Percentiles rank a stretch among this genome's conserved stretches.
These are phyloP conservation scores for Cerastis rubricosa DNA, from an alignment of 2,888 invertebrate genomes.

Conservation along the genomic window DNA sequence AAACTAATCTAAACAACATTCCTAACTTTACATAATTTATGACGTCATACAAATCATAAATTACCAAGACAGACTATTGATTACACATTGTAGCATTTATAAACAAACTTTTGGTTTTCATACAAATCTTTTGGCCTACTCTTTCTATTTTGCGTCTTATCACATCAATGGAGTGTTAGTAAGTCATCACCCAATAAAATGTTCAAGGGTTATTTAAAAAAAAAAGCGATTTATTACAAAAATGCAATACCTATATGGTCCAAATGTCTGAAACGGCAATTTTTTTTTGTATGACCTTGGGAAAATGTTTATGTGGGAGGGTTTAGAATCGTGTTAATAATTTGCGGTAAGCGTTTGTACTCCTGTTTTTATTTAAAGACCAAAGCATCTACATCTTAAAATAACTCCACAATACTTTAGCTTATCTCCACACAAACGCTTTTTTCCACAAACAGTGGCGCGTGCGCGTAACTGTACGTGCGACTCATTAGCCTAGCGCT, in stretches of 20 bases:
- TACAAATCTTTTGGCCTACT: background rate
- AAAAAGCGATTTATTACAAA: no score
- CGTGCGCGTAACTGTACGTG: conserved; percentile 77
- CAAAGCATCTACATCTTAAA: background rate
- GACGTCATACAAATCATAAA: background rate
- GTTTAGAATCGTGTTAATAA: no score
- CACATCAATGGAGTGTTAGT: background rate
- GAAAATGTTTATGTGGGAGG: no score
- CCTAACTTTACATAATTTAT: background rate
- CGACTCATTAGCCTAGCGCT: conserved; percentile 74
- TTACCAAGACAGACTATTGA: background rate
- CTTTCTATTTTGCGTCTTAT: no score
- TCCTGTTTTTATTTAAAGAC: background rate
- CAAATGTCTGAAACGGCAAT: no score
- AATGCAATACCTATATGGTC: no score
- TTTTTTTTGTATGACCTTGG: no score
- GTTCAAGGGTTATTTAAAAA: no score
- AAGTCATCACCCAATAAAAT: no score
- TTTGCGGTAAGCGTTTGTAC: background rate
- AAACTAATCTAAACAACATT: background rate
- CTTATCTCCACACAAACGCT: background rate
- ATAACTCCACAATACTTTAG: background rate
- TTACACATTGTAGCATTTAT: background rate
- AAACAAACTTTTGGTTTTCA: background rate
- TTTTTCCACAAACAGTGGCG: conserved; percentile 60